phyloP scores from a whole-genome alignment of 2,797 vertebrate genomes.

The Diceros bicornis region DNA sequence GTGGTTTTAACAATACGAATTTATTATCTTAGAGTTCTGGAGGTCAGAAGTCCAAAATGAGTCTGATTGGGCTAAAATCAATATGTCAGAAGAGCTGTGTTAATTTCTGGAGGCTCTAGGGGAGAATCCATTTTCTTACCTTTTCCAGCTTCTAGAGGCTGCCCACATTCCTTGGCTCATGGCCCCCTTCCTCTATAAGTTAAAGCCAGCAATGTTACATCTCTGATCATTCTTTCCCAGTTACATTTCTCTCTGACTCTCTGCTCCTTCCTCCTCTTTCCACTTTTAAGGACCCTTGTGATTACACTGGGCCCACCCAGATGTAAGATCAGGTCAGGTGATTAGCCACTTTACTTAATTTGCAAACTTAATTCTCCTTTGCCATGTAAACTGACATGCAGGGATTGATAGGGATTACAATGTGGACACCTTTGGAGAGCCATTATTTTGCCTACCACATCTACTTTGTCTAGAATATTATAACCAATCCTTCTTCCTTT shows the following conservation, averaged over 20 bases:
- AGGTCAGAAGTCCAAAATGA: neutral
- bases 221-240: neutral
- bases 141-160: neutral
- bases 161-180: neutral
- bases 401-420: too few species aligned
- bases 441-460: neutral
- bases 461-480: neutral
- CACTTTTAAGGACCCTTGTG: neutral
- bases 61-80: neutral
- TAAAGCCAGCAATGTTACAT: neutral
- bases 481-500: neutral
- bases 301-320: neutral
- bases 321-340: neutral
- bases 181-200: neutral
- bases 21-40: neutral
- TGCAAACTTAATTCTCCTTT: neutral
- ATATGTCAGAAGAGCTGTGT: neutral
- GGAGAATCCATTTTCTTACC: neutral
- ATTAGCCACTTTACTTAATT: neutral
- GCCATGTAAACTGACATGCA: too few species aligned
- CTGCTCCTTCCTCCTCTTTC: neutral
- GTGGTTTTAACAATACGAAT: neutral
- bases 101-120: neutral
- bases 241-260: neutral
- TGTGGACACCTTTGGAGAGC: neutral